Evolutionary conservation across 2,113 vertebrate species (phyloP), one percentile per base, ranked within the genome.

Genomic region (Porphyrio hochstetteri): DNA sequence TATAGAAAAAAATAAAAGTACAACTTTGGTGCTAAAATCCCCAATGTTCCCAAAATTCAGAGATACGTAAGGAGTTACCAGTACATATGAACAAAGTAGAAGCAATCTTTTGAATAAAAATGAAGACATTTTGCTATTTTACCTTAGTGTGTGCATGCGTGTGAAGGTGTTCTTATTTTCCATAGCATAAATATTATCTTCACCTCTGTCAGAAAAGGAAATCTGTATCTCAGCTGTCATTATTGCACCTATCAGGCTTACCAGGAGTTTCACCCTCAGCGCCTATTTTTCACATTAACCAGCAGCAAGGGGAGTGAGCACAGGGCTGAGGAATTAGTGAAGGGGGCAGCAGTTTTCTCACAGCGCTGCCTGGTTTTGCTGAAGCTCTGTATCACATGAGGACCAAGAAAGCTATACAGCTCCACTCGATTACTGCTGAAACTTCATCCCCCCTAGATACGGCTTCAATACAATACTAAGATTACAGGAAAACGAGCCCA

Each of bases 101-200:
- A 88, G 68, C 42, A 82, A 38, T 6, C 20, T 83, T 81, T 56
- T 70, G 7, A 90, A 75, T 17, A 56, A 15, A 83, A 95, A 92
- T 79, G 6, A 77, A 56, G 53, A 25, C 4, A 75, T 52, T 78
- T 70, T 44, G 17, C 52, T 63, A 42, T 27, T 88, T 79, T 57
- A n/a, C 50, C 31, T 84, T 79, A 7, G 19, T 19, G 1, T 19
- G 27, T 1, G 35, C 3, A 5, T 7, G 4, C 2, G 3, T 2
- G 7, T 11, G 6, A 2, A 36, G 33, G 29, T 38, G 4, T 13
- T 85, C 91, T 69, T 46, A 55, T n/a, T 86, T 83, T 82, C 70
- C 18, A 33, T 81, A 57, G 8, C 24, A 67, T 31, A 67, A 72
- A 74, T 38, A 12, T 77, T 61, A 40, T 46, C 38, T 71, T 86